Evolutionary conservation across 2,888 invertebrate species (phyloP).

Genomic region (Tyria jacobaeae): DNA sequence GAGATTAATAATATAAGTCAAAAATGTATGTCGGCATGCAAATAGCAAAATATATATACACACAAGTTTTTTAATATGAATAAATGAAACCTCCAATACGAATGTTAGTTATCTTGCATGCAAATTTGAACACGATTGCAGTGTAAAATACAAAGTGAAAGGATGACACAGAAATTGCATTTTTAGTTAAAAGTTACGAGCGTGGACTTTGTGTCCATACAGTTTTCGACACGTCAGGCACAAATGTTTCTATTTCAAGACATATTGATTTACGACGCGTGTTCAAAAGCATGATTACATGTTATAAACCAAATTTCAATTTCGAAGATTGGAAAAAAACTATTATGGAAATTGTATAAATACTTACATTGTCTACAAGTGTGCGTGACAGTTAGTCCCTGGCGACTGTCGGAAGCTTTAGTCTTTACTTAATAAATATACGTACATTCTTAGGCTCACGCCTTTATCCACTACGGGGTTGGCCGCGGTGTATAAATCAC

Average conservation of each 20-base stretch:
- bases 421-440: background rate
- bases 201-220: background rate
- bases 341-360: background rate
- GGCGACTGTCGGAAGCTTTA: background rate
- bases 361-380: background rate
- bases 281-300: background rate
- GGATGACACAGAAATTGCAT: conserved; percentile 2
- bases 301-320: background rate
- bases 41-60: too few relatives aligned
- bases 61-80: too few relatives aligned
- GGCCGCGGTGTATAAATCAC: too few relatives aligned
- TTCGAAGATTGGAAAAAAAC: background rate
- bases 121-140: conserved; percentile 11
- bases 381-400: background rate
- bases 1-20: background rate
- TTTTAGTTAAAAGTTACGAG: background rate
- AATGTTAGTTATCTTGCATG: conserved; percentile 10
- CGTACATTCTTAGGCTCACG: too few relatives aligned
- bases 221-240: background rate
- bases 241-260: background rate
- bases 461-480: too few relatives aligned
- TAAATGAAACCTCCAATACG: too few relatives aligned
- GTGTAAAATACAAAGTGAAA: conserved; percentile 9
- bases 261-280: background rate
- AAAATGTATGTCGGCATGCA: background rate